phyloP scores from a whole-genome alignment of 2,113 vertebrate species.

The Bungarus multicinctus region DNA sequence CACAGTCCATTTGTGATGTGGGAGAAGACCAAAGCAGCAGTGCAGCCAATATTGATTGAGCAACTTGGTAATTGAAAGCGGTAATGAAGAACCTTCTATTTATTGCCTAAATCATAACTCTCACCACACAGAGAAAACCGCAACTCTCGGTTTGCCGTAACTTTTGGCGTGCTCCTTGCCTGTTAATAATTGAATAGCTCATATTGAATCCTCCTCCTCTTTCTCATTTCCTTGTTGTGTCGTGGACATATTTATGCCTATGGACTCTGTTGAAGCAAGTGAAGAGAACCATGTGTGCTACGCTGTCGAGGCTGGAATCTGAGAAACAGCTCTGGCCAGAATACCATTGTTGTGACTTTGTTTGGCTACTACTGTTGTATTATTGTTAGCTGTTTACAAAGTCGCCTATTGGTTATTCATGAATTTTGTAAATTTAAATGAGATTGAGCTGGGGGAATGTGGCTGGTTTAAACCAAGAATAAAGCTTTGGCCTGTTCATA shows the following conservation, averaged over 20 bases:
- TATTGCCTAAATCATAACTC: slow-evolving; percentile 56
- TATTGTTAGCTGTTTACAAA: slow-evolving; percentile 24
- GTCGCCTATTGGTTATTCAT: slow-evolving; percentile 29
- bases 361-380: slow-evolving; percentile 32
- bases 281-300: slow-evolving; percentile 32
- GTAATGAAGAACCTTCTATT: slow-evolving; percentile 51
- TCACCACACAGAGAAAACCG: slow-evolving; percentile 51
- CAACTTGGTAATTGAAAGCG: slow-evolving; percentile 47
- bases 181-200: slow-evolving; percentile 50
- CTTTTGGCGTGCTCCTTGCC: slow-evolving; percentile 44
- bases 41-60: slow-evolving; percentile 53
- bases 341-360: slow-evolving; percentile 32
- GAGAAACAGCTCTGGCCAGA: not conserved
- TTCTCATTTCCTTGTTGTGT: slow-evolving; percentile 6
- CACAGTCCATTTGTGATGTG: not conserved
- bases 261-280: slow-evolving; percentile 42
- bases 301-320: not conserved
- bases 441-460: slow-evolving; percentile 1
- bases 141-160: slow-evolving; percentile 17
- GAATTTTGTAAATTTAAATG: slow-evolving; percentile 13
- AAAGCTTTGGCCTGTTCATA: not conserved
- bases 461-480: slow-evolving; percentile 2
- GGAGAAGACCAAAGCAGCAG: slow-evolving; percentile 8
- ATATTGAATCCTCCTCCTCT: slow-evolving; percentile 7
- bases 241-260: not conserved